Base-by-base conservation (phyloP, 2,888 invertebrate genomes). In the Cenopis cana region DNA sequence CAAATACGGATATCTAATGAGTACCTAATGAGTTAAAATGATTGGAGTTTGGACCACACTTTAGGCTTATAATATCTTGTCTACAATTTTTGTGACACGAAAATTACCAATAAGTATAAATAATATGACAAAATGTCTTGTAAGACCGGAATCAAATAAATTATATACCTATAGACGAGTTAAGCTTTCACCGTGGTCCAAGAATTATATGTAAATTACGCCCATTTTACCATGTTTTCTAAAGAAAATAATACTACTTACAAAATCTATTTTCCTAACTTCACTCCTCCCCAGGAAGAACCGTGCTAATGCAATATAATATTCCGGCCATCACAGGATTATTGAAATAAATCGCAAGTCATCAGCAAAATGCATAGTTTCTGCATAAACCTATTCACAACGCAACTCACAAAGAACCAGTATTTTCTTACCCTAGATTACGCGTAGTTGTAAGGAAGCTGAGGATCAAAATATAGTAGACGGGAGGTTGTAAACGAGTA, bases 291-390 rank as follows among this genome's bases (percentile, higher is more conserved):
- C 66, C 68, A 36, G 62, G 38, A 49, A 60, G 57, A 71, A 69
- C 66, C 62, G 56, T 59, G 55, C 62, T 74, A 82, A 79, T 79
- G 76, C 76, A 77, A 81, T 81, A 81, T 82, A 82, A 85, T 84
- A 83, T 83, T 79, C 77, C 76, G 69, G 75, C 79, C 76, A 84
- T 85, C 84, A 84, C 78, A 76, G 82, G 83, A 81, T 82, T 88
- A 89, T 89, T 89, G 89, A 89, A 88, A 89, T 85, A 89, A 88
- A 89, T 89, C 84, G 85, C 71, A 72, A 76, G 83, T 85, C 86
- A 88, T 89, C 88, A 88, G 80, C 80, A 73, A 85, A 88, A 87
- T 87, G 85, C 86, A 87, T 85, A 85, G 83, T 82, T 81, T 81
- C 82, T 78, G 78, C 77, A 74, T 72, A 46, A 46, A 8, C 8